A percentile compares a stretch with the other conserved stretches of the same genome.
phyloP scores from a whole-genome alignment of 2,797 vertebrate genomes.

The Lophotriccus pileatus region DNA sequence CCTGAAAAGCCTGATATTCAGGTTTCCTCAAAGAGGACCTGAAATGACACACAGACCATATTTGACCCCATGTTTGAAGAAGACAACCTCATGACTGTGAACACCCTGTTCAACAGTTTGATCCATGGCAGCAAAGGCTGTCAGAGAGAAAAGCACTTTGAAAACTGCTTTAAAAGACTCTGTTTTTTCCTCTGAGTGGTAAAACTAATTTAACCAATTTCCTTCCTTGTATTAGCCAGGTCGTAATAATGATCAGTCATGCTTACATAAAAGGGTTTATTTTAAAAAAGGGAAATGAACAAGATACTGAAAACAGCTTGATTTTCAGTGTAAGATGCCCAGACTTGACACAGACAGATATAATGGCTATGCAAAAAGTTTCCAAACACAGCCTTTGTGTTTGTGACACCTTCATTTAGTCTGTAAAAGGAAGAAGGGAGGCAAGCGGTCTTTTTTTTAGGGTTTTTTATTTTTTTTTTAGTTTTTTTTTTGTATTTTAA shows the following conservation, averaged over 20 bases:
- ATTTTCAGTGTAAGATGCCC: background rate
- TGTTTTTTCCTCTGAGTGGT: background rate
- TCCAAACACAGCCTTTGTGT: background rate
- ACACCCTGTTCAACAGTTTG: background rate
- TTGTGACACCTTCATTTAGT: background rate
- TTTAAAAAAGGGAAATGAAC: background rate
- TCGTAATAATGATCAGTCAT: background rate
- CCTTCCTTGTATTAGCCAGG: background rate
- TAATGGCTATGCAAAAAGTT: background rate
- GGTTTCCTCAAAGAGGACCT: background rate
- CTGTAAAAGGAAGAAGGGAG: background rate
- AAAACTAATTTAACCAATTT: background rate
- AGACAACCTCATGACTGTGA: background rate
- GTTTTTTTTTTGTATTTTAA: no score
- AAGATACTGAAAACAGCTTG: background rate
- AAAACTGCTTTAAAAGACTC: background rate
- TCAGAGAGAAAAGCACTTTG: background rate
- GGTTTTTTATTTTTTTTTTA: no score
- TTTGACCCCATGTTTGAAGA: background rate
- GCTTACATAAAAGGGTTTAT: background rate
- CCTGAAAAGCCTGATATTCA: constrained; percentile 11
- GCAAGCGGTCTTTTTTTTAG: background rate
- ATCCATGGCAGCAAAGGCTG: background rate
- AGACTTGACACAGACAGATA: background rate
- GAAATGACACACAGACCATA: background rate